Base-by-base conservation (phyloP, 2,888 invertebrate genomes). In the Amiota mariae region DNA sequence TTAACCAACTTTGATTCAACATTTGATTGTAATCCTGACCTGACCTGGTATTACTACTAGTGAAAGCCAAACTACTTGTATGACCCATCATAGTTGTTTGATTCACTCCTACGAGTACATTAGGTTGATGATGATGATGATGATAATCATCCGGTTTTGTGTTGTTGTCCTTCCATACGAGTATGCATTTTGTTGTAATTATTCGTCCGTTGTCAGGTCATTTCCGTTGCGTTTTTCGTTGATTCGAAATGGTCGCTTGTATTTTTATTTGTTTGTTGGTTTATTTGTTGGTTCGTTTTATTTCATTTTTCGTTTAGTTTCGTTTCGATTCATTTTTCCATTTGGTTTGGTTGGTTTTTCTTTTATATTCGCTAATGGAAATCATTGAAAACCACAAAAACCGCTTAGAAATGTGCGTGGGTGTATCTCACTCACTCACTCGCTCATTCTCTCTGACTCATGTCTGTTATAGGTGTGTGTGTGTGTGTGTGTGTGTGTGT, bases 381-480 rank as follows among this genome's bases (percentile, higher is more conserved):
- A 63, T 63, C 63, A 63, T 63, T 63, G 11, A 46, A 63, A 36
- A 63, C 63, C 63, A 63, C 63, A 63, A 63, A 63, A 63, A 63
- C 63, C 63, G 46, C 63, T 36, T 24, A 63, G 36, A 46, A 46
- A 63, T 63, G 63, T 46, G 63, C 18, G 63, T 46, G 63, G 6
- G 36, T 36, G 36, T 36, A 6, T 36, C 6, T 36, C 24, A 24
- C 24, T 24, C 24, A 24, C 24, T 24, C 24, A 24, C 3, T 24
- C 24, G 24, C 3, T 24, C 36, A 36, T 36, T 36, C 36, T 36
- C 36, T 6, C 36, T 6, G 36, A 36, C 36, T 36, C 8, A 36
- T 36, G 36, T 36, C 36, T 6, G 36, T 6, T 2, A 36, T 36
- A 6, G 36, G 2, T 36, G 36, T 36, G 36, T 36, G 36, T 6